Base-by-base conservation (phyloP, 2,797 vertebrate genomes). In the Pangasius larnaudii region DNA sequence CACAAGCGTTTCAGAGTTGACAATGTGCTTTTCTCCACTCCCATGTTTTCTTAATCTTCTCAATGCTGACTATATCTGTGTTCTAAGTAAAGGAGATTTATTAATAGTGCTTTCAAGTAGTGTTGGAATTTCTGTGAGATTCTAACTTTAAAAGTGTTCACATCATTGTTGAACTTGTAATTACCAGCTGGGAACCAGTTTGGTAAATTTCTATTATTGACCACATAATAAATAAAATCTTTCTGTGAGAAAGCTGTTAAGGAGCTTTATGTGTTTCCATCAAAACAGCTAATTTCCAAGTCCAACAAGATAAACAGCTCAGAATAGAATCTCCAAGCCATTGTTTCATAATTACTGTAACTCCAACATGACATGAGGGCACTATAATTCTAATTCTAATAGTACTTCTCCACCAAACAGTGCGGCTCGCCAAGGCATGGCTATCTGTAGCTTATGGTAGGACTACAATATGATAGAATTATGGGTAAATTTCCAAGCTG, bases 1-100 rank as follows among this genome's bases (percentile, higher is more conserved):
- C 94, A 95, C 94, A 95, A 95, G 93, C 91, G 89, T 91, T 90
- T 79, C 74, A 86, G 86, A 90, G 91, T 49, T 86, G 74, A 67
- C 36, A 42, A 85, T 85, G 30, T 59, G 18, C 79, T 79, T n/a
- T 74, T 86, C 30, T 19, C 24, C 30, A 49, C n/a, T 36, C 30
- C 36, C 30, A 33, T 86, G 46, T 74, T n/a, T 79, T 13, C 39
- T 74, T 2, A 27, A 27, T 74, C 49, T 56, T 33, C 75, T 78
- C 49, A 56, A 3, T 80, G 33, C 53, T 80, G 33, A 58, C 78
- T 80, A 39, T 39, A 24, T 59, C 78, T 58, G 24, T 30, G 39
- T 8, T 46, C 16, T 82, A 46, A 1, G 27, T 63, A 49, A 65
- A 65, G 14, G 8, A 83, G 22, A 18, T 46, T n/a, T 18, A n/a